phyloP scores from a whole-genome alignment of 2,888 invertebrate genomes.

The Andrena hattorfiana region DNA sequence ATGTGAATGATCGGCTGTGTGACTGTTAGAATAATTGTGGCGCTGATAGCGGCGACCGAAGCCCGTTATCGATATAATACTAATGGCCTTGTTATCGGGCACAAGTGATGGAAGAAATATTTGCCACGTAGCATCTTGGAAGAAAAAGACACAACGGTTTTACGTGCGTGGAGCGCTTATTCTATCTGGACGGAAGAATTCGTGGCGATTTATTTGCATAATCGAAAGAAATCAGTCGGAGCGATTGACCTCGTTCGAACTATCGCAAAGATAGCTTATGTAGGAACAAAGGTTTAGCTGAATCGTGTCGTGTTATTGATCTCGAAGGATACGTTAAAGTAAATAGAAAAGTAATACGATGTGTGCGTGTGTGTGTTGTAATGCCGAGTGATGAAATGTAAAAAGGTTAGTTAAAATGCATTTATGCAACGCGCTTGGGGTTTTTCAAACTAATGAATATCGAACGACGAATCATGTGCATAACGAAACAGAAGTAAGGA shows the following conservation, averaged over 20 bases:
- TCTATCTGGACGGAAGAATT: neutral
- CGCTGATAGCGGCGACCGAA: constrained; percentile 36
- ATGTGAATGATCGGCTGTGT: neutral
- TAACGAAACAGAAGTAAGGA: neutral
- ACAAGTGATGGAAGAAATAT: constrained; percentile 42
- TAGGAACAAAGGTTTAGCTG: constrained; percentile 15
- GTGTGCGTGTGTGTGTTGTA: constrained; percentile 20
- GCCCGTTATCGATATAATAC: constrained; percentile 49
- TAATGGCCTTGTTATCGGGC: constrained; percentile 46
- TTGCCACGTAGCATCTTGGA: constrained; percentile 18
- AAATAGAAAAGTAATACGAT: constrained; percentile 32
- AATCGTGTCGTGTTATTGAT: constrained; percentile 43
- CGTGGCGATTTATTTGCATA: neutral
- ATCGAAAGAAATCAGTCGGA: constrained; percentile 18
- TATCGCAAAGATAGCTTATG: constrained; percentile 30
- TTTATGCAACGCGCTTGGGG: constrained; percentile 28
- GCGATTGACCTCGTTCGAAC: constrained; percentile 45
- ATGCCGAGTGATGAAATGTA: constrained; percentile 5
- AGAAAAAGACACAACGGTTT: neutral
- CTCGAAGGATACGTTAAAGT: constrained; percentile 40
- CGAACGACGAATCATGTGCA: constrained; percentile 1
- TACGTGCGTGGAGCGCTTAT: neutral
- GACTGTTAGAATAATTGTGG: constrained; percentile 43
- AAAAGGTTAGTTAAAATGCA: constrained; percentile 26
- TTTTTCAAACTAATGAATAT: constrained; percentile 34